phyloP scores from a whole-genome alignment of 2,888 invertebrate species.

The Prosopocoilus inquinatus region DNA sequence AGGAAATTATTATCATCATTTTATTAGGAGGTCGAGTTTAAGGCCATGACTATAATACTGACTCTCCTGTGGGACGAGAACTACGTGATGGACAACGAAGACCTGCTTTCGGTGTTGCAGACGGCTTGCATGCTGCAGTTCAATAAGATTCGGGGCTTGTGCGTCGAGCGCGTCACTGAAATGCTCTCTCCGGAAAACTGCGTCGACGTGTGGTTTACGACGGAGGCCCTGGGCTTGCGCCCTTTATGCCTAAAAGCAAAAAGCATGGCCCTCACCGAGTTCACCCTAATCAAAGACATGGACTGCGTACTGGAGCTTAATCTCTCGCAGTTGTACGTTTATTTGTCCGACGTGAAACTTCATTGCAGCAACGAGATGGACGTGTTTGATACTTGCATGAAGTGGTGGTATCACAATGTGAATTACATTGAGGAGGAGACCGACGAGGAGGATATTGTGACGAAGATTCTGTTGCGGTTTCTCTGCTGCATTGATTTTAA shows the following conservation, averaged over 20 bases:
- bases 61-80: constrained; percentile 36
- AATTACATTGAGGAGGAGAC: constrained; percentile 6
- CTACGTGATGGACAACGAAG: constrained; percentile 36
- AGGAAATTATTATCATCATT: neutral
- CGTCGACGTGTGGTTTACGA: constrained; percentile 41
- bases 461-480: constrained; percentile 33
- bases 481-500: constrained; percentile 43
- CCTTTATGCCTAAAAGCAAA: constrained; percentile 43
- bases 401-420: constrained; percentile 45
- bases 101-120: constrained; percentile 42
- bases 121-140: constrained; percentile 50
- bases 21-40: constrained; percentile 45
- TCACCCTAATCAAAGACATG: constrained; percentile 37
- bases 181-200: constrained; percentile 37
- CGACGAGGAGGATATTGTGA: constrained; percentile 2
- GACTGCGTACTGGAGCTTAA: constrained; percentile 37
- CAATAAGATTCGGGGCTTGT: constrained; percentile 37
- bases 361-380: constrained; percentile 39
- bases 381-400: constrained; percentile 45
- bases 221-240: constrained; percentile 39
- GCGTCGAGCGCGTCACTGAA: constrained; percentile 33
- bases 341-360: constrained; percentile 43
- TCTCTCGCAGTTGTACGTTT: constrained; percentile 41
- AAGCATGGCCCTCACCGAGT: constrained; percentile 42
- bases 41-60: constrained; percentile 46